Conservation (phyloP, 2,888 invertebrate species). For the Temnothorax rugatulus region DNA sequence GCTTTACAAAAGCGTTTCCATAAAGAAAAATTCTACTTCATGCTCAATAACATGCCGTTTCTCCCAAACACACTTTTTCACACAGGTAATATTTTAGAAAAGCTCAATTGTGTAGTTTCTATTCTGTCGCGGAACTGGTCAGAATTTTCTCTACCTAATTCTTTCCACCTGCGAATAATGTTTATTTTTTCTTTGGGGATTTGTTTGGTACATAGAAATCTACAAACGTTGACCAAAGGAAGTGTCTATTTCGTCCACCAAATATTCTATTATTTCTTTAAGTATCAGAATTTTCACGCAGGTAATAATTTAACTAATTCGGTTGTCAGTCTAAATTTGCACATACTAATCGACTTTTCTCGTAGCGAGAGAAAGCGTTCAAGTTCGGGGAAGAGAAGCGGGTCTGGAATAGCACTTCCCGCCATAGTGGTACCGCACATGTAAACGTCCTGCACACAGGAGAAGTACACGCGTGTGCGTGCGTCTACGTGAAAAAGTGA, state of each 20-base stretch:
- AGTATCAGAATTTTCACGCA: background rate
- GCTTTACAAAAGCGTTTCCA: background rate
- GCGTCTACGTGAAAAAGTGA: background rate
- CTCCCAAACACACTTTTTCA: too few species aligned
- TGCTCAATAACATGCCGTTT: background rate
- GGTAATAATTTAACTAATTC: background rate
- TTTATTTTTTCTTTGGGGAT: background rate
- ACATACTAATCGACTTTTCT: background rate
- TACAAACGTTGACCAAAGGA: too few species aligned
- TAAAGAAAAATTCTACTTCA: background rate
- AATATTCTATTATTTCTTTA: background rate
- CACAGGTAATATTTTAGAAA: too few species aligned
- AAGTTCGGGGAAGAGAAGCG: background rate
- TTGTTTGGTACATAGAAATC: too few species aligned
- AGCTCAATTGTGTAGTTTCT: background rate
- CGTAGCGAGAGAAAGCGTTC: background rate
- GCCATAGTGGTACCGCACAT: conserved; percentile 53
- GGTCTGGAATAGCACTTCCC: background rate
- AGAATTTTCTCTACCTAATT: background rate
- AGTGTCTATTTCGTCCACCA: background rate
- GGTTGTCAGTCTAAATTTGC: background rate
- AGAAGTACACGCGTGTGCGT: background rate
- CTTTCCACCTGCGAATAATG: too few species aligned
- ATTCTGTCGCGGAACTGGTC: background rate
- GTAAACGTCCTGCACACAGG: conserved; percentile 1